These are phyloP conservation scores for Zygaena filipendulae DNA, from an alignment of 2,888 invertebrate species.

Conservation along the genomic window DNA sequence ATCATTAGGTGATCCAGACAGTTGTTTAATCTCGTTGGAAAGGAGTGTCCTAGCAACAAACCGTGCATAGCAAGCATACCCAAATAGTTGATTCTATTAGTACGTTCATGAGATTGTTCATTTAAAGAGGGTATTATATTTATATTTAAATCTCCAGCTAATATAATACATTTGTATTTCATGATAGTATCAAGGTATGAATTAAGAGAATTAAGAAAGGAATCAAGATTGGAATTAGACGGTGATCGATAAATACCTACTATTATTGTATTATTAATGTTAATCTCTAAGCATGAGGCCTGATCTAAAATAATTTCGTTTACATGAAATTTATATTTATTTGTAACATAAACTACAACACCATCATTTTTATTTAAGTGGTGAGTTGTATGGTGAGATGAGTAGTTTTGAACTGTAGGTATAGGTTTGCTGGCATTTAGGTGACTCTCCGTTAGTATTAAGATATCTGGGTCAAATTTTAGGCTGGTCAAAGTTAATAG, in stretches of 20 bases:
- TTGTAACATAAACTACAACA: conserved; percentile 13
- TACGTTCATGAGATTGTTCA: conserved; percentile 13
- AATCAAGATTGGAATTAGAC: conserved; percentile 12
- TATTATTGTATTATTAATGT: conserved; percentile 8
- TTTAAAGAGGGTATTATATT: conserved; percentile 11
- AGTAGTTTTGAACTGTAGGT: conserved; percentile 11
- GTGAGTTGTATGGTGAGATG: conserved; percentile 2
- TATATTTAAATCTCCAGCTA: conserved; percentile 21
- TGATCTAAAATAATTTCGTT: conserved; percentile 10
- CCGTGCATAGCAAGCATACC: conserved; percentile 15
- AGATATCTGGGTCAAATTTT: conserved; percentile 7
- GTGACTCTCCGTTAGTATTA: conserved; percentile 12
- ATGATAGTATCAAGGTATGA: conserved; percentile 11
- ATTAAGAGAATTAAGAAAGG: conserved; percentile 15
- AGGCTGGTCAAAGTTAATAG: conserved; percentile 1
- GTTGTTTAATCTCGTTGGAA: conserved; percentile 17
- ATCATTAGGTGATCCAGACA: conserved; percentile 18
- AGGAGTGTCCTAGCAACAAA: conserved; percentile 16
- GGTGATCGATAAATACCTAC: conserved; percentile 20
- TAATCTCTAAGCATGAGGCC: conserved; percentile 14
- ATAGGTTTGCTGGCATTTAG: conserved; percentile 10
- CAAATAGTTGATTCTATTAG: conserved; percentile 16
- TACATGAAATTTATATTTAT: conserved; percentile 1
- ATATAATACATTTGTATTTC: conserved; percentile 12
- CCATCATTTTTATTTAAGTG: conserved; percentile 16